Base-by-base conservation (phyloP, 2,797 vertebrate genomes). In the Mastacembelus armatus region DNA sequence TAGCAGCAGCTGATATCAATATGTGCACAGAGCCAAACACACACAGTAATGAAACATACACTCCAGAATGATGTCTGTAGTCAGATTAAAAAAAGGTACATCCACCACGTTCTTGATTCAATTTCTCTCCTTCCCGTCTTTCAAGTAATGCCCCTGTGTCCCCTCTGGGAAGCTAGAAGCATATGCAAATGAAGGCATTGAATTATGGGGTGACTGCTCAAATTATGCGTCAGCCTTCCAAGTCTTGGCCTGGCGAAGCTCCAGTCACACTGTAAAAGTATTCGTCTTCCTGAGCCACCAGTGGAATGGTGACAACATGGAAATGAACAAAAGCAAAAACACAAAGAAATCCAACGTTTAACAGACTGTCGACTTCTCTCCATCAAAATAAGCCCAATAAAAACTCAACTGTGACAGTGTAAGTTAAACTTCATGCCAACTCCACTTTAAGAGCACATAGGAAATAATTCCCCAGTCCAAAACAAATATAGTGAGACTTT, bases 121-220 rank as follows among this genome's bases (percentile, higher is more conserved):
- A 47, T 66, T 71, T 10, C 50, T 70, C 26, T 43, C 38, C 71
- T 50, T 70, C 26, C 58, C 55, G 59, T 66, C 71, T 74, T 74
- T 84, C 60, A 82, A 63, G 64, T 59, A 50, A 64, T 73, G 78
- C 81, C 79, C 74, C 24, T 1, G 3, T 66, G 32, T 58, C 27
- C 59, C 66, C 62, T 65, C 44, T 50, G 71, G 68, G 66, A 80
- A 27, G 18, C 50, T 22, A 44, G 49, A 30, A 63, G 42, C 52
- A 16, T 61, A 80, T 78, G 84, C 78, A 87, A 78, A 88, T 66
- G 19, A 33, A 5, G 47, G 52, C 74, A 72, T 84, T 18, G 42
- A 81, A 83, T 85, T 74, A 83, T 19, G 62, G 70, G 68, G 67
- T 71, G 80, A 74, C 66, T 67, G 57, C 62, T 60, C 1, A 14